Evolutionary conservation across 2,113 vertebrate species (phyloP).

Genomic region (Capreolus pygargus): DNA sequence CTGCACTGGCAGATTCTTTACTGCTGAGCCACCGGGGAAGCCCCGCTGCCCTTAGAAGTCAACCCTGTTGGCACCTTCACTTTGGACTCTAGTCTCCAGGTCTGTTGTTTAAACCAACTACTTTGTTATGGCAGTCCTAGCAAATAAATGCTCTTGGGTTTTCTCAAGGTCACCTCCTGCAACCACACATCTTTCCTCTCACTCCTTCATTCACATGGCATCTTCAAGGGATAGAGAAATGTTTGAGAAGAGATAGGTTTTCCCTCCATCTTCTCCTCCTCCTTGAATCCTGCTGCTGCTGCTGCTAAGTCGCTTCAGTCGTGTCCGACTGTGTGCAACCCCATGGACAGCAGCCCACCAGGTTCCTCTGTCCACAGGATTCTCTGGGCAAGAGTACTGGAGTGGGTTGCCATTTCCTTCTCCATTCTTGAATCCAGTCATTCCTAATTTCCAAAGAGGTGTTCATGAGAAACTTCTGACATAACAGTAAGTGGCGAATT

Average conservation of each 20-base stretch:
- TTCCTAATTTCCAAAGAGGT: background rate
- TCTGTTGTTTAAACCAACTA: background rate
- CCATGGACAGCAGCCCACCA: background rate
- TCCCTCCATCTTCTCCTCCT: background rate
- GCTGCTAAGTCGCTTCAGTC: background rate
- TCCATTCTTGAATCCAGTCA: background rate
- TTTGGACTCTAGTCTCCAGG: background rate
- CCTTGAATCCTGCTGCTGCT: background rate
- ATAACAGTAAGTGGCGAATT: background rate
- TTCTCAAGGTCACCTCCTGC: background rate
- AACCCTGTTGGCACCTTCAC: background rate
- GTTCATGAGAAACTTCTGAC: background rate
- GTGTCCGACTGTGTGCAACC: accelerated
- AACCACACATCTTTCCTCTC: background rate
- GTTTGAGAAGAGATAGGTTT: background rate
- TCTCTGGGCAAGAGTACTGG: background rate
- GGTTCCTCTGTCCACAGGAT: background rate
- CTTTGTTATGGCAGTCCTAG: background rate
- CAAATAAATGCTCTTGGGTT: background rate
- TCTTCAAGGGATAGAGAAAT: background rate
- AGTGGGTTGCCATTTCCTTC: background rate
- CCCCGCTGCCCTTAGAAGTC: background rate
- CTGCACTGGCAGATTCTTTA: background rate
- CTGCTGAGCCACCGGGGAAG: background rate
- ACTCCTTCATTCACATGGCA: background rate